These are phyloP conservation scores for Dryas iulia DNA, from an alignment of 1,140 invertebrate genomes.

Conservation along the genomic window DNA sequence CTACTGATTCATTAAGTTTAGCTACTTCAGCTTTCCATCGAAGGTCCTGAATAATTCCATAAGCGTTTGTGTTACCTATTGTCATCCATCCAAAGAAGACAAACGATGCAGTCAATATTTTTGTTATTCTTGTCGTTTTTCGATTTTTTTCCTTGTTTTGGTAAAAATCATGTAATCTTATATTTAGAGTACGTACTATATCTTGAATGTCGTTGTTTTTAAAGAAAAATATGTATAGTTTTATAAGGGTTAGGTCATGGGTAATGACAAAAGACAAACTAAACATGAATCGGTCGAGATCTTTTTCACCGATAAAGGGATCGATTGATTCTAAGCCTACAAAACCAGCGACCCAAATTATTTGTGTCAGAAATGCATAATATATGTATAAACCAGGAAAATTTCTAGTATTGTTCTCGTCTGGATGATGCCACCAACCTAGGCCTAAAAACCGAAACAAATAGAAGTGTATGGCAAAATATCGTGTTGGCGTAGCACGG, in stretches of 20 bases:
- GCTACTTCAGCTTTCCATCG: conserved; percentile 57
- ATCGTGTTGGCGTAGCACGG: conserved; percentile 41
- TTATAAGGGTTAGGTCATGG: conserved; percentile 68
- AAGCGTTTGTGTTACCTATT: conserved; percentile 63
- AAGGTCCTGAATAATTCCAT: conserved; percentile 64
- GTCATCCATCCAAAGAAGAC: conserved; percentile 73
- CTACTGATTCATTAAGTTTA: conserved; percentile 45
- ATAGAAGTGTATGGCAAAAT: conserved; percentile 58
- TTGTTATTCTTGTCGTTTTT: conserved; percentile 49
- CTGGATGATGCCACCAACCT: conserved; percentile 74
- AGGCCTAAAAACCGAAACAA: conserved; percentile 61
- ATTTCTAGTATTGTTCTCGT: conserved; percentile 56
- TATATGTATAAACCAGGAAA: conserved; percentile 63
- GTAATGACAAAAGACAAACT: conserved; percentile 72
- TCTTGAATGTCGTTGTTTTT: conserved; percentile 65
- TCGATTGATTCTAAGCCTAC: conserved; percentile 72
- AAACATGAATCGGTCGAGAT: conserved; percentile 71
- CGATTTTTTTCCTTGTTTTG: conserved; percentile 55
- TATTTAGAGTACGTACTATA: conserved; percentile 57
- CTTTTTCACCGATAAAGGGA: conserved; percentile 69
- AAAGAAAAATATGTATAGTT: conserved; percentile 69
- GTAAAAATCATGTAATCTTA: conserved; percentile 59
- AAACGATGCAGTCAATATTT: conserved; percentile 59
- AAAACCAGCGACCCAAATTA: conserved; percentile 68
- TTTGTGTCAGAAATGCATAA: conserved; percentile 62